A percentile compares a stretch with the other conserved stretches of the same genome.
These are phyloP conservation scores for Portunus trituberculatus DNA, from an alignment of 1,140 invertebrate species.

Conservation along the genomic window DNA sequence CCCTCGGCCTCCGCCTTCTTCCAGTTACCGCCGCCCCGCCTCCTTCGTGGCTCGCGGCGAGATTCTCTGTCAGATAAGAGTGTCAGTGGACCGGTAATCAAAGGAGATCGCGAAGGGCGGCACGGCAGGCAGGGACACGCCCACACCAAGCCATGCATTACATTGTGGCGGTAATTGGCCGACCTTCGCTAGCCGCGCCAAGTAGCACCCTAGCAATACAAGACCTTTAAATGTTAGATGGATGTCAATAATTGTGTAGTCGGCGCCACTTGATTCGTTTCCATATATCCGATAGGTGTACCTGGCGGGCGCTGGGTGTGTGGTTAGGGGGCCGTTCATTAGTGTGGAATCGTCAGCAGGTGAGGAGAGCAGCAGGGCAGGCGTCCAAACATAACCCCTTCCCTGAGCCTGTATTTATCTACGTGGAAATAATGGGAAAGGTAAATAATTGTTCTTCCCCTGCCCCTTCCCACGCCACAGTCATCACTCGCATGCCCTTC, in stretches of 20 bases:
- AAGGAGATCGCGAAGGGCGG: neutral
- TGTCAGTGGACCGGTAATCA: conserved; percentile 37
- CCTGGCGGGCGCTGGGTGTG: neutral
- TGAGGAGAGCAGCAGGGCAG: neutral
- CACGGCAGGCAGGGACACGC: conserved; percentile 35
- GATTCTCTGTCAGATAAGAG: conserved; percentile 27
- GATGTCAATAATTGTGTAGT: conserved; percentile 41
- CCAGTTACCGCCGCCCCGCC: neutral
- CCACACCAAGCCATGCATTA: conserved; percentile 41
- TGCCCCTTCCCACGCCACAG: neutral
- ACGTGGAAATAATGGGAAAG: neutral
- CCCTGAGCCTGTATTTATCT: neutral
- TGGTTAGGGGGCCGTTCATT: neutral
- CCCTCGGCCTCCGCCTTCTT: neutral
- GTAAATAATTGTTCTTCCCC: conserved; percentile 44
- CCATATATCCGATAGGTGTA: neutral
- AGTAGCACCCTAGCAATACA: neutral
- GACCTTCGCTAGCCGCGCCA: neutral
- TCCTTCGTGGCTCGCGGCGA: neutral
- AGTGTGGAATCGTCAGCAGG: neutral
- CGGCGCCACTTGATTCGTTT: neutral
- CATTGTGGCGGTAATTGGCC: conserved; percentile 49
- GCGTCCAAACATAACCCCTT: neutral
- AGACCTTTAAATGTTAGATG: conserved; percentile 36
- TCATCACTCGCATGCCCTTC: neutral